Conservation (phyloP, 2,797 vertebrate species). For the Cirrhinus molitorella region DNA sequence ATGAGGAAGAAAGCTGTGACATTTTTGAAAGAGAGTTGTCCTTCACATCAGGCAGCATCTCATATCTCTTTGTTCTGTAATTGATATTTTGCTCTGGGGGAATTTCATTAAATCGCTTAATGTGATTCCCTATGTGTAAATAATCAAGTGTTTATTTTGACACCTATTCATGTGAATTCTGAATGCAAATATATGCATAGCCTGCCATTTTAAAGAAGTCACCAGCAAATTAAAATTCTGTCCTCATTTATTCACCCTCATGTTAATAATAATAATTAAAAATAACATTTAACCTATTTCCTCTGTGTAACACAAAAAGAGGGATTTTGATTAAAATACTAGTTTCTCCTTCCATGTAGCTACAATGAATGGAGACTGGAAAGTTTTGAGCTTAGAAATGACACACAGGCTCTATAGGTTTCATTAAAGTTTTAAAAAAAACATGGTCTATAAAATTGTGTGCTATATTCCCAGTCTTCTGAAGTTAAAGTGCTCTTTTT, state of each 20-base stretch:
- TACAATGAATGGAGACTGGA: neutral
- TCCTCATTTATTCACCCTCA: neutral
- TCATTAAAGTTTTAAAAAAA: no score
- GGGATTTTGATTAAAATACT: neutral
- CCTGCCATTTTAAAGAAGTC: constrained; percentile 15
- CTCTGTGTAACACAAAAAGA: neutral
- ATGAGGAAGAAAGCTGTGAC: constrained; percentile 6
- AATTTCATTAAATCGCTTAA: constrained; percentile 1
- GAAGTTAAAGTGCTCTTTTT: neutral
- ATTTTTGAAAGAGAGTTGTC: neutral
- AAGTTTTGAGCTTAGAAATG: neutral
- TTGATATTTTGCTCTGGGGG: neutral
- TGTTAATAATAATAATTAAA: neutral
- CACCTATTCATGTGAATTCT: neutral
- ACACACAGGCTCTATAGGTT: neutral
- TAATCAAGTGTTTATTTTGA: neutral
- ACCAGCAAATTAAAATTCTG: neutral
- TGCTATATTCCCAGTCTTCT: neutral
- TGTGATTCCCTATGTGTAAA: neutral
- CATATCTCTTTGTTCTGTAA: neutral
- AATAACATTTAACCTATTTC: neutral
- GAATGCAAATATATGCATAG: constrained; percentile 21
- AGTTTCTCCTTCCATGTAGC: neutral
- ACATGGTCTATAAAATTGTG: neutral
- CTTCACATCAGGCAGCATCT: neutral